Evolutionary conservation across 2,797 vertebrate species (phyloP), one percentile per base, ranked within the genome.

Genomic region (Hephaestus fuliginosus): DNA sequence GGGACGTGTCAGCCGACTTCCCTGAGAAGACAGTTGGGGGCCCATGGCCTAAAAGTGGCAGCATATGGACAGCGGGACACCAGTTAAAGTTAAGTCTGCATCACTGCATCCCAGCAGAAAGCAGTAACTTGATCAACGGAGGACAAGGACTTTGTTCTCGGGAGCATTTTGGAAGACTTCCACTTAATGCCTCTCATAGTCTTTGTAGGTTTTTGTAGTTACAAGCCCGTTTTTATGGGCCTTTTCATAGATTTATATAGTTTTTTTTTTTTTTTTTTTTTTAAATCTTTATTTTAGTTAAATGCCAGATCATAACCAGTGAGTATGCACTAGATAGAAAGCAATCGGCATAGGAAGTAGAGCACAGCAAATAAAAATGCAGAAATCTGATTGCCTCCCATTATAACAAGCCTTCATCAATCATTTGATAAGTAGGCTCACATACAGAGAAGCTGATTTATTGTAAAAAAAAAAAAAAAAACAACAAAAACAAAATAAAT

Each of bases 241-340:
- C 66, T 88, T 91, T 93, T 89, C 82, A 85, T 93, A 90, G 84
- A 88, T 89, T 88, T 88, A 49, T 86, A 89, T 80, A 72, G 71
- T 76, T 94, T 93, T 84, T 92, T 25, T 25, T 25, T 25, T 25
- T 25, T 25, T 1, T 25, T 25, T 92, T 92, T 92, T 91, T 93
- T 90, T 88, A 73, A 76, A 93, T 92, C 91, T 94, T 94, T 94
- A 93, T 93, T 93, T 86, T 92, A 92, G 91, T 82, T 89, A 91
- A 95, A 94, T 93, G 92, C 93, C 92, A 95, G 95, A 93, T 87
- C 78, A 90, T 93, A 92, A 93, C 92, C 92, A 95, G 93, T 93
- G 93, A 96, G 95, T 96, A 96, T 96, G 96, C 95, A 97, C 96
- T 96, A 97, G 95, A 92, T 96, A 95, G 94, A 92, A 79, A 89